Percentiles rank a stretch among this genome's conserved stretches.
These are phyloP conservation scores for Magallana nippona DNA, from an alignment of 2,888 invertebrate genomes.

Conservation along the genomic window DNA sequence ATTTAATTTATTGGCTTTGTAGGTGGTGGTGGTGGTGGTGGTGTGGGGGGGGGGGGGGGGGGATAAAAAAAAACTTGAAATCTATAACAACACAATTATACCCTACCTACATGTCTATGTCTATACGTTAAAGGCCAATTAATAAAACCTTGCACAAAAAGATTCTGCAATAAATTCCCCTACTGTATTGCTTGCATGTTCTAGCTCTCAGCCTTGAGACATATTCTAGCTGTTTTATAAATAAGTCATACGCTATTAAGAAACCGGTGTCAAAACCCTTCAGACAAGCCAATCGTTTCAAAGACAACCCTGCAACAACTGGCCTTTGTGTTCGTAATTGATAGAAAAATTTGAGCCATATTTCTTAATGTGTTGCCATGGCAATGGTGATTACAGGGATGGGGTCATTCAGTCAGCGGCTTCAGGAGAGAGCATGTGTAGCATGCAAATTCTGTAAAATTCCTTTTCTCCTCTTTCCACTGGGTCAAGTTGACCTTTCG, in stretches of 20 bases:
- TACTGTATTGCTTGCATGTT: background rate
- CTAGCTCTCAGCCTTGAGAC: background rate
- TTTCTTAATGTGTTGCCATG: slow-evolving; percentile 43
- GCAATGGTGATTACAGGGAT: slow-evolving; percentile 34
- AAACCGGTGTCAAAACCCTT: background rate
- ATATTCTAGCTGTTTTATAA: background rate
- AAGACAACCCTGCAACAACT: slow-evolving; percentile 3
- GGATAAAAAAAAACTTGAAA: too few species aligned
- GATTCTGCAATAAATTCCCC: too few species aligned
- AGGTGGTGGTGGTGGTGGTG: too few species aligned
- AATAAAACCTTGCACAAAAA: background rate
- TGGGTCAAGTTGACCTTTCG: slow-evolving; percentile 38
- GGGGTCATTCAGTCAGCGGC: slow-evolving; percentile 44
- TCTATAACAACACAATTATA: background rate
- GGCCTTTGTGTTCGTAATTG: slow-evolving; percentile 20
- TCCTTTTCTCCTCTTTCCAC: slow-evolving; percentile 5
- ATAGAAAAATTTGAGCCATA: slow-evolving; percentile 38
- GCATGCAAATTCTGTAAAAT: slow-evolving; percentile 39
- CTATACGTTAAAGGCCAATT: background rate
- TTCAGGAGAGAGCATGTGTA: slow-evolving; percentile 28
- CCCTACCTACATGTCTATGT: background rate
- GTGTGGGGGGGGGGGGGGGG: too few species aligned
- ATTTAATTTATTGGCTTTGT: too few species aligned
- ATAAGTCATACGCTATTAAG: background rate
- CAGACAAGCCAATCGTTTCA: background rate